Conservation (phyloP, 2,797 vertebrate species). For the Sorex maritimensis region DNA sequence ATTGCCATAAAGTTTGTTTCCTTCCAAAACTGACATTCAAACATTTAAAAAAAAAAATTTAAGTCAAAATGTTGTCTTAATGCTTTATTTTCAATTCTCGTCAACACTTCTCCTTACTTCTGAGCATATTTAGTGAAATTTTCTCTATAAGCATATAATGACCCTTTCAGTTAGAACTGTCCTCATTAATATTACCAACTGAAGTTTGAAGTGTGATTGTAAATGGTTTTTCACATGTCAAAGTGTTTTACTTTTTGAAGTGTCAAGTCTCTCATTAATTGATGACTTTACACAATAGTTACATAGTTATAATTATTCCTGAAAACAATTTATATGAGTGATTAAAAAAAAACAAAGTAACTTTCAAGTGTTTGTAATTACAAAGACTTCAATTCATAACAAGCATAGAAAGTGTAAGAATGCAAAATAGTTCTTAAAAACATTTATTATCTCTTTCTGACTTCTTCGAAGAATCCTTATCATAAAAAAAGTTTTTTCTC, state of each 20-base stretch:
- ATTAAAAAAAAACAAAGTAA: slow-evolving; percentile 11
- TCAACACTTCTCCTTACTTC: slow-evolving; percentile 60
- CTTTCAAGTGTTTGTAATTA: slow-evolving; percentile 61
- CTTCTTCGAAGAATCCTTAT: slow-evolving; percentile 4
- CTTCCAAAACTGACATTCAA: slow-evolving; percentile 60
- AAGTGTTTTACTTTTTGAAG: slow-evolving; percentile 66
- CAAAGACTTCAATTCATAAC: not conserved
- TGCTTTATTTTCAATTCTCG: slow-evolving; percentile 73
- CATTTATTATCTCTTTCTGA: not conserved
- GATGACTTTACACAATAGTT: slow-evolving; percentile 24
- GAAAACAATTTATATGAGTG: not conserved
- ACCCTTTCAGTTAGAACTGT: slow-evolving; percentile 40
- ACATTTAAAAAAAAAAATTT: slow-evolving; percentile 47
- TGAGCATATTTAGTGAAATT: slow-evolving; percentile 61
- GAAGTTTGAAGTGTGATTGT: slow-evolving; percentile 13
- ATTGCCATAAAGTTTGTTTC: slow-evolving; percentile 12
- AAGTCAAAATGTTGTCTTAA: slow-evolving; percentile 62
- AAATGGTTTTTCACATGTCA: slow-evolving; percentile 63
- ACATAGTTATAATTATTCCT: not conserved
- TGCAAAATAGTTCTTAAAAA: slow-evolving; percentile 25
- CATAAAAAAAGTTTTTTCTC: slow-evolving; percentile 39
- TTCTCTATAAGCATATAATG: not conserved
- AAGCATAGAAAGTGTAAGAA: slow-evolving; percentile 34
- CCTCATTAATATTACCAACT: slow-evolving; percentile 46
- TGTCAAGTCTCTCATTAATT: slow-evolving; percentile 62